phyloP scores from a whole-genome alignment of 2,888 invertebrate species.

The Drosophila anomalipes region DNA sequence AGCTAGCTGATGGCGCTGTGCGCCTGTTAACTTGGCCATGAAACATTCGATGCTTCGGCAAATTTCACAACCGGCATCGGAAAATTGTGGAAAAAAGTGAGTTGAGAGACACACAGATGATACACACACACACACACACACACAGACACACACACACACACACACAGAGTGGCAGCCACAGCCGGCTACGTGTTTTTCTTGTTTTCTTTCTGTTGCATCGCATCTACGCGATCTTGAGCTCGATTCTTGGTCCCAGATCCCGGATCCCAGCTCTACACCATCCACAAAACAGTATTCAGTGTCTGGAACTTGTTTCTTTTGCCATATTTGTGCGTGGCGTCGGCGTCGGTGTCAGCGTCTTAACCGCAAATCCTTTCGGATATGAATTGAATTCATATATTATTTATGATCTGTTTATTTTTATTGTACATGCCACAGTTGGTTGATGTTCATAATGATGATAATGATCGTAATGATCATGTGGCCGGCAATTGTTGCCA shows the following conservation, averaged over 20 bases:
- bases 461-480: conserved; percentile 10
- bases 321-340: conserved; percentile 75
- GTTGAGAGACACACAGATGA: conserved; percentile 51
- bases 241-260: conserved; percentile 40
- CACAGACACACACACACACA: conserved; percentile 1
- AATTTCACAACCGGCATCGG: conserved; percentile 78
- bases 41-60: conserved; percentile 73
- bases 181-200: conserved; percentile 74
- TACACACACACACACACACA: conserved; percentile 9
- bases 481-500: conserved; percentile 42
- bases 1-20: conserved; percentile 53
- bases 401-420: conserved; percentile 81
- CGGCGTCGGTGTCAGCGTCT: conserved; percentile 60
- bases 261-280: neutral
- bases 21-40: conserved; percentile 81
- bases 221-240: conserved; percentile 71
- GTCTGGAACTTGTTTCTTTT: conserved; percentile 60
- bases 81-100: conserved; percentile 76
- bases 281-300: conserved; percentile 17
- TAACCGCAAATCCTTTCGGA: conserved; percentile 80
- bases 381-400: conserved; percentile 82
- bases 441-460: conserved; percentile 56
- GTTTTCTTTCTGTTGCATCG: conserved; percentile 71
- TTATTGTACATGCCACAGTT: conserved; percentile 76
- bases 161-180: neutral